Evolutionary conservation across 92 coral and sea anemone genomes (phyloP), one percentile per base, ranked within the genome.

Genomic region (Virgularia gustaviana): DNA sequence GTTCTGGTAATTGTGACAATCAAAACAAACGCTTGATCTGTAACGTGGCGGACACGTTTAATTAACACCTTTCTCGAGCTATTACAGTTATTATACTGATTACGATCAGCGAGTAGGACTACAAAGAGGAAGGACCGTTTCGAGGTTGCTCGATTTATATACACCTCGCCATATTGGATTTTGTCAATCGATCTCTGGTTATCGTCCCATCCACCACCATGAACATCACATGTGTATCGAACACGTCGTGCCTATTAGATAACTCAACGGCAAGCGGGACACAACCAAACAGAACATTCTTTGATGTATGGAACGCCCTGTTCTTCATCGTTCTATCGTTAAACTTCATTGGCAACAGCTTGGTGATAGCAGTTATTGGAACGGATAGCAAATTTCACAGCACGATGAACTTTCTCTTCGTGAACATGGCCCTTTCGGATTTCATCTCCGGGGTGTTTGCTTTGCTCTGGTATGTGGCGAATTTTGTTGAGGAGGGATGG

Each of bases 341-440:
- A 49, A 68, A 68, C 12, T 68, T 68, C 31, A 51, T 68, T 2
- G 75, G 75, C 29, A 68, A 68, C 24, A 29, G 47, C 24, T 35
- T 68, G 33, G 75, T 68, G 30, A 36, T 68, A 2, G 60, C 34
- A 36, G 45, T 49, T 30, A 68, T 68, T 49, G 37, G 31, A 19
- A 23, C 44, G 31, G 75, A 68, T 24, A 49, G 44, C 3, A 68
- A 68, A 45, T 68, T 68, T 51, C 75, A 68, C 54, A 68, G 75
- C 43, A 49, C 75, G 16, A 68, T 49, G 75, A 68, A 68, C 25
- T 68, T 43, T 49, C 75, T 68, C 6, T 68, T 68, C 75, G 45
- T 68, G 16, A 68, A 68, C 61, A 68, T 68, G 75, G 75, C 75
- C 0, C 36, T 68, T 34, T 68, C 75, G 0, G 75, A 68, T 23